Evolutionary conservation across 2,888 invertebrate genomes (phyloP).

Genomic region (Apamea crenata): DNA sequence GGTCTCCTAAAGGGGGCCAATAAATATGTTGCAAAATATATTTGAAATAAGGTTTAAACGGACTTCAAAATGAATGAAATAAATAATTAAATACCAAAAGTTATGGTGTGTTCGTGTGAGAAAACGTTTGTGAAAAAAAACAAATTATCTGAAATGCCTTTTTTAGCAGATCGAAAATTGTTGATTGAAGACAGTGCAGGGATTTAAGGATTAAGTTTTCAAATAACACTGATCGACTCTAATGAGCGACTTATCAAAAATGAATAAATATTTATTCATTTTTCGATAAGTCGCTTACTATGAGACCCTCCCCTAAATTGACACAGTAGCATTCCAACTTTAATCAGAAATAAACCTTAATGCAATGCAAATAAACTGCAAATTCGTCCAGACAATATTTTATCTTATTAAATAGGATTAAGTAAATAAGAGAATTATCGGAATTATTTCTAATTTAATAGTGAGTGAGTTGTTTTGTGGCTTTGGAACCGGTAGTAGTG

Average conservation of each 20-base stretch:
- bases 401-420: constrained; percentile 26
- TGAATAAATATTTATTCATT: neutral
- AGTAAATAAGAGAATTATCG: constrained; percentile 50
- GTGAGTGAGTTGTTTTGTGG: constrained; percentile 57
- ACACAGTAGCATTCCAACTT: neutral
- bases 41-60: neutral
- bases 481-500: constrained; percentile 35
- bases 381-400: neutral
- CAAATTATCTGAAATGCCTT: neutral
- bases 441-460: constrained; percentile 51
- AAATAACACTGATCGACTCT: neutral
- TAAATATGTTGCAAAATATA: constrained; percentile 21
- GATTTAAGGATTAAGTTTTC: neutral
- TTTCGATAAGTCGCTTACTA: constrained; percentile 21
- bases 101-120: neutral
- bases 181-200: neutral
- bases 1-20: neutral
- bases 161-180: neutral
- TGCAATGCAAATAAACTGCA: accelerated
- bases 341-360: constrained; percentile 30
- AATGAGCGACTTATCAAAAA: too few species aligned
- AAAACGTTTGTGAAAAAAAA: neutral
- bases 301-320: constrained; percentile 27
- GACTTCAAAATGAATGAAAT: neutral
- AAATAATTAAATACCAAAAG: neutral